phyloP scores from a whole-genome alignment of 2,113 vertebrate genomes.

The human (Homo sapiens) region GRCh38 chr1:94546501-94547000 shows the following conservation, averaged over 20 bases:
- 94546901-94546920: neutral
- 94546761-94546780: neutral
- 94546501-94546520: neutral
- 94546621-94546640: neutral
- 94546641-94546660: neutral
- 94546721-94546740: neutral
- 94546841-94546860: neutral
- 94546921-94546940: neutral
- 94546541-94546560: neutral
- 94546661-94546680: neutral
- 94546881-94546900: neutral
- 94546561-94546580: neutral
- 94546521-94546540: neutral
- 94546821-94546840: neutral
- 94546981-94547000: neutral
- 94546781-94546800: neutral
- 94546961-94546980: neutral
- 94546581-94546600: neutral
- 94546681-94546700: neutral
- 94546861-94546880: neutral
- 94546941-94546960: neutral
- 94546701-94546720: neutral
- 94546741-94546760: neutral
- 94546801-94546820: neutral
- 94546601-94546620: neutral